phyloP scores from a whole-genome alignment of 1,140 invertebrate genomes.

The Eurosta solidaginis region DNA sequence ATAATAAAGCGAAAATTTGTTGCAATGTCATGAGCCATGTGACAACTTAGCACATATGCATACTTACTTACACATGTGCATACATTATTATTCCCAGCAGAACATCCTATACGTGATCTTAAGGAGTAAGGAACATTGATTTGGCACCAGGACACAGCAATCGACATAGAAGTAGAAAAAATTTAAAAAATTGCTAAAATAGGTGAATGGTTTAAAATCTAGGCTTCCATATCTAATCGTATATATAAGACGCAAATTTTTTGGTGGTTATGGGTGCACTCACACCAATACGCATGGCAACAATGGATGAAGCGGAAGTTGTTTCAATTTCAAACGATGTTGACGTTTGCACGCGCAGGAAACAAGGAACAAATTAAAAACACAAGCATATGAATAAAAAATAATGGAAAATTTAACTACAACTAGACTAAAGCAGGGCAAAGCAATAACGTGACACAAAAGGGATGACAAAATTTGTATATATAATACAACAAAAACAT shows the following conservation, averaged over 20 bases:
- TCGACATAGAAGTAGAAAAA: no score
- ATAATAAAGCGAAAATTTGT: neutral
- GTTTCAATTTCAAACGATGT: neutral
- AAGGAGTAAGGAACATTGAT: no score
- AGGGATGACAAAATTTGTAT: neutral
- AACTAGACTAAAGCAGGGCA: neutral
- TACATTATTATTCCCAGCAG: no score
- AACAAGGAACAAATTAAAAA: constrained; percentile 14
- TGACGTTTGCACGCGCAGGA: neutral
- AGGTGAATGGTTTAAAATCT: no score
- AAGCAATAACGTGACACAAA: no score
- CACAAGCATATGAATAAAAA: neutral
- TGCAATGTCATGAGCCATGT: neutral
- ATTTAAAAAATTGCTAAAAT: no score
- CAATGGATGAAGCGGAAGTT: neutral
- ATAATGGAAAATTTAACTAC: neutral
- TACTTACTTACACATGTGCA: neutral
- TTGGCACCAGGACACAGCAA: no score
- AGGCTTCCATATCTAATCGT: no score
- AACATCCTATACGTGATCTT: no score
- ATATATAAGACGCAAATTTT: no score
- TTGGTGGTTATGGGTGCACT: no score
- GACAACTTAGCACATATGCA: neutral
- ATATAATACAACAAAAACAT: neutral
- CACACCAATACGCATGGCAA: neutral